Conservation (phyloP, 2,888 invertebrate genomes). For the Dynastes hyllus region DNA sequence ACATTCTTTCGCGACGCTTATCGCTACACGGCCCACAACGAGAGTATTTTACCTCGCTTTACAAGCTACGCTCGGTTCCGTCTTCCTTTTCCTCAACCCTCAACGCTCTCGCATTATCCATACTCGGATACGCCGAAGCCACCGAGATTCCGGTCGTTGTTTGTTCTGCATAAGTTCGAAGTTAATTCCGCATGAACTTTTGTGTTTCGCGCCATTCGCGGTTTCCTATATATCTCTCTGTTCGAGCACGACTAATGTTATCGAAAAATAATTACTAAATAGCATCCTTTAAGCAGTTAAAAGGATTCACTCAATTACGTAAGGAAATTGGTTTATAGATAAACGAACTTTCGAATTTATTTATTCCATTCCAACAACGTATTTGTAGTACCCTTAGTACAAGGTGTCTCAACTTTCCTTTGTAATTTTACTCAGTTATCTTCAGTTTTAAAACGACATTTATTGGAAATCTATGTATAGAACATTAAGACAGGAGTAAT, state of each 20-base stretch:
- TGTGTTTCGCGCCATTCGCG: too few relatives aligned
- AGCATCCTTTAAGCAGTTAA: too few relatives aligned
- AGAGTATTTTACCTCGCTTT: background rate
- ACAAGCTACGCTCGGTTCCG: background rate
- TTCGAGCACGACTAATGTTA: too few relatives aligned
- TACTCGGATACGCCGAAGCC: background rate
- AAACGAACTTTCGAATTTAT: background rate
- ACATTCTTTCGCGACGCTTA: conserved; percentile 30
- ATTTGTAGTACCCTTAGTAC: background rate
- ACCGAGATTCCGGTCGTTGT: background rate
- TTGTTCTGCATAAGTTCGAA: background rate
- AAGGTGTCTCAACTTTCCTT: too few relatives aligned
- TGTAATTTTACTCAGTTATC: too few relatives aligned
- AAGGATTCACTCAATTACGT: too few relatives aligned
- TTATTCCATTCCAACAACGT: background rate
- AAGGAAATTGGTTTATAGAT: too few relatives aligned
- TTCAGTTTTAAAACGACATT: too few relatives aligned
- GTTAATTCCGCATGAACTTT: background rate
- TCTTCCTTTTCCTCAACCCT: background rate
- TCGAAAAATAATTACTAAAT: too few relatives aligned
- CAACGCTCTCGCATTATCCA: background rate
- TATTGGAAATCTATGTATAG: too few relatives aligned
- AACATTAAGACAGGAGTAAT: too few relatives aligned
- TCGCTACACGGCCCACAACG: background rate
- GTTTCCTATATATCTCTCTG: too few relatives aligned